phyloP scores from a whole-genome alignment of 2,113 vertebrate genomes.

The Lagopus muta region DNA sequence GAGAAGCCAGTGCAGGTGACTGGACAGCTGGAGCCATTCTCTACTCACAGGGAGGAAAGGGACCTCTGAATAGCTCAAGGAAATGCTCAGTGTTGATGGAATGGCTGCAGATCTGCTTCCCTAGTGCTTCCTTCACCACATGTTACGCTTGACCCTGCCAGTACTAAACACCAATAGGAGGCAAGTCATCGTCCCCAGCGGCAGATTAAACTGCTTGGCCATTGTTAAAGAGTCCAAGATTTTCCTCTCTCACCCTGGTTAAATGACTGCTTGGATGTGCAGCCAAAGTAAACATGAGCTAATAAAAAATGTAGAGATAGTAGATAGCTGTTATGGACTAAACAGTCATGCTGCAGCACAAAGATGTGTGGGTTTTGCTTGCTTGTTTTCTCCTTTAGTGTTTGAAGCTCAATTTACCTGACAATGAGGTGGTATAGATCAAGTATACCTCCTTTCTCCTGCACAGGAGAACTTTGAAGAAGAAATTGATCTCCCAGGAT shows the following conservation, averaged over 20 bases:
- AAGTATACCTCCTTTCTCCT: background rate
- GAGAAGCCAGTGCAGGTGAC: conserved; percentile 39
- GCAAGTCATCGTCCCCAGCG: conserved; percentile 55
- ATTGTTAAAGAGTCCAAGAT: conserved; percentile 63
- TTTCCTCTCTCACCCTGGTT: conserved; percentile 47
- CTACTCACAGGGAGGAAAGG: background rate
- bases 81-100: conserved; percentile 41
- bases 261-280: conserved; percentile 38
- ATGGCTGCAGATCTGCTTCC: conserved; percentile 11
- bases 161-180: background rate
- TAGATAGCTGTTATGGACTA: background rate
- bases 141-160: conserved; percentile 45
- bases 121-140: conserved; percentile 64
- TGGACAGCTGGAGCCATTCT: conserved; percentile 31
- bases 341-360: background rate
- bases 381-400: background rate
- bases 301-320: conserved; percentile 50
- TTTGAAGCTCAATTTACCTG: background rate
- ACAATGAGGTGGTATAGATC: background rate
- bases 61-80: conserved; percentile 55
- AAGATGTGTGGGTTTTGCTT: background rate
- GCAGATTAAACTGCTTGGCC: conserved; percentile 49
- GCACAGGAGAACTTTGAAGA: background rate
- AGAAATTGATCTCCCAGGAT: background rate
- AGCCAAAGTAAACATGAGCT: conserved; percentile 62